Percentiles rank a stretch among this genome's conserved stretches.
These are phyloP conservation scores for Platycercus adscitus DNA, from an alignment of 2,113 vertebrate genomes.

Conservation along the genomic window DNA sequence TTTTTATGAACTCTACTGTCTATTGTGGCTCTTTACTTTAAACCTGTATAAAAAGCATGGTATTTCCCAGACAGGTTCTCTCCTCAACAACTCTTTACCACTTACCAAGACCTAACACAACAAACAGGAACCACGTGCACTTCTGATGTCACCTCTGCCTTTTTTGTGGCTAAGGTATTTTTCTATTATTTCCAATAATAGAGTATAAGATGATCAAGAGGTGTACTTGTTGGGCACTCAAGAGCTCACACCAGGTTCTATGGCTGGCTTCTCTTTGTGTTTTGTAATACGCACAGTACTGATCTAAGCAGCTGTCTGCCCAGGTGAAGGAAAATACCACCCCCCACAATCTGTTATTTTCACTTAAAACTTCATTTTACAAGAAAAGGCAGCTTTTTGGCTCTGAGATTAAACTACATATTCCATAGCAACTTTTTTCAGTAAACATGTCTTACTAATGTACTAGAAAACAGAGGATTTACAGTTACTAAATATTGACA, in stretches of 20 bases:
- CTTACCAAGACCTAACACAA: neutral
- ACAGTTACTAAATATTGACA: neutral
- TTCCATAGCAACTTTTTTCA: neutral
- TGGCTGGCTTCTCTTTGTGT: neutral
- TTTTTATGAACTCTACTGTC: neutral
- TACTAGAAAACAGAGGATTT: neutral
- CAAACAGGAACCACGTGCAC: fast-evolving
- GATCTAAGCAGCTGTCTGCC: neutral
- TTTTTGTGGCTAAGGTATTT: neutral
- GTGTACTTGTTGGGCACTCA: neutral
- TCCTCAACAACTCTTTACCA: neutral
- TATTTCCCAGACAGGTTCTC: neutral
- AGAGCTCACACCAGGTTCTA: neutral
- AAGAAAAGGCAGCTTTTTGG: neutral
- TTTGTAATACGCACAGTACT: neutral
- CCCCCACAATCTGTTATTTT: neutral
- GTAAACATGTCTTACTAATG: neutral
- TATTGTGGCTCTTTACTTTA: neutral
- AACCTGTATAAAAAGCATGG: neutral
- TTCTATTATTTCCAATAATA: neutral
- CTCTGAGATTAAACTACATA: neutral
- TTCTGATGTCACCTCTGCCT: neutral
- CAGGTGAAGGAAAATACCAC: neutral
- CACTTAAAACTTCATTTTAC: neutral
- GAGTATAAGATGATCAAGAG: neutral